These are phyloP conservation scores for Polietes domitor DNA, from an alignment of 2,888 invertebrate genomes.

Conservation along the genomic window DNA sequence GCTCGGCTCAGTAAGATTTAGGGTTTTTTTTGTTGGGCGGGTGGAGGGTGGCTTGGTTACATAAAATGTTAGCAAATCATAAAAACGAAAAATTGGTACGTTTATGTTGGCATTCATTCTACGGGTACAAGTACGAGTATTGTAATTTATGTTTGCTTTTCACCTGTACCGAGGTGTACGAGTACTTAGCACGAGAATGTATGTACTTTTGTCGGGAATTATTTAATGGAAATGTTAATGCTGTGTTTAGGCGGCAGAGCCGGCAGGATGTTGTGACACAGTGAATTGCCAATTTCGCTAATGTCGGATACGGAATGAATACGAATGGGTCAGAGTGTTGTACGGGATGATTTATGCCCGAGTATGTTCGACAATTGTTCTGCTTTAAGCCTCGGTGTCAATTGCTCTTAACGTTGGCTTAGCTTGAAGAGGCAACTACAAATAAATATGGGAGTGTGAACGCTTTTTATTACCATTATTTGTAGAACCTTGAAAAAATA, in stretches of 20 bases:
- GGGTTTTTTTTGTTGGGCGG: too few species aligned
- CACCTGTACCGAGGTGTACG: not conserved
- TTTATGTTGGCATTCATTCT: not conserved
- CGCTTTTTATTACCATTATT: too few species aligned
- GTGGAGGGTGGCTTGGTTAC: not conserved
- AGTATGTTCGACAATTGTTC: too few species aligned
- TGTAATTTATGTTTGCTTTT: slow-evolving; percentile 9
- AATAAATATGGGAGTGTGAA: too few species aligned
- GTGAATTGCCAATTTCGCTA: slow-evolving; percentile 7
- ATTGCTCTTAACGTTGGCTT: too few species aligned
- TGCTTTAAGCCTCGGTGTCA: too few species aligned
- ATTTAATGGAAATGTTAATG: slow-evolving; percentile 32
- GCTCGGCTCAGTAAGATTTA: not conserved
- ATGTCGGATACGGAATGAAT: not conserved
- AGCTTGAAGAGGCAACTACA: too few species aligned
- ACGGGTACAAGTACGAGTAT: not conserved
- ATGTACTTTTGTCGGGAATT: not conserved
- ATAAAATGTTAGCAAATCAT: slow-evolving; percentile 27
- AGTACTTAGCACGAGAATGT: not conserved
- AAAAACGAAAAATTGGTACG: not conserved
- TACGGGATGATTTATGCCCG: not conserved
- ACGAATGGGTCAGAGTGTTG: not conserved
- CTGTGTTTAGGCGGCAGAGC: slow-evolving; percentile 44
- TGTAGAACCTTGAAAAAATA: too few species aligned
- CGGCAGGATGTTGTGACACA: slow-evolving; percentile 56